Evolutionary conservation across 2,113 vertebrate species (phyloP).

Genomic region (Misgurnus mizolepis): DNA sequence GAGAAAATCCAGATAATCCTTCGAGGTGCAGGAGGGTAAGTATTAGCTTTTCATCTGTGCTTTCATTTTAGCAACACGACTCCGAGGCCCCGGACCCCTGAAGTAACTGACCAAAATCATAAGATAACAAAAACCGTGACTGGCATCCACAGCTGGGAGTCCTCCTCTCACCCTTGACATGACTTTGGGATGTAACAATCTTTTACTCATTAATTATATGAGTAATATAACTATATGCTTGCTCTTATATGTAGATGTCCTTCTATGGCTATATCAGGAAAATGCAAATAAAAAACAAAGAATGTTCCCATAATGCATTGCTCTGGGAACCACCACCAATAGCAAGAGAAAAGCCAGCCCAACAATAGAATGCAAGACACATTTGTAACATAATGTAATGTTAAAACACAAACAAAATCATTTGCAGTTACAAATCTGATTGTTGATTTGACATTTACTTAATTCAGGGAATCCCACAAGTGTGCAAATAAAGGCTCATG

Average conservation of each 20-base stretch:
- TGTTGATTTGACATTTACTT: background rate
- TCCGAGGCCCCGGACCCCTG: background rate
- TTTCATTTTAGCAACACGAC: conserved; percentile 31
- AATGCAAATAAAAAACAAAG: background rate
- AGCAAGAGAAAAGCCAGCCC: background rate
- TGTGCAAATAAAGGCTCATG: background rate
- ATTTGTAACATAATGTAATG: no score
- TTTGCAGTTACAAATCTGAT: no score
- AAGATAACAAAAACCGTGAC: conserved; percentile 3
- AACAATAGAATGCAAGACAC: background rate
- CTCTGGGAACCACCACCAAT: background rate
- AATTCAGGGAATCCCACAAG: background rate
- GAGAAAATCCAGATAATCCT: conserved; percentile 4
- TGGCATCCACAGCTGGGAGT: conserved; percentile 20
- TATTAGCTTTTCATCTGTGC: background rate
- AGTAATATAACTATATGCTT: background rate
- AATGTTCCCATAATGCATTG: background rate
- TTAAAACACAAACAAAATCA: no score
- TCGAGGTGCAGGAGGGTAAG: background rate
- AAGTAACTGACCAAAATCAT: conserved; percentile 28
- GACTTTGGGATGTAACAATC: conserved; percentile 23
- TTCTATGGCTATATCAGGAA: background rate
- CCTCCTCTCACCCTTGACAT: conserved; percentile 13
- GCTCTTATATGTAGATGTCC: background rate
- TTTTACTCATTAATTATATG: conserved; percentile 35